Evolutionary conservation across 2,797 vertebrate genomes (phyloP).

Genomic region (Tangara arthus): DNA sequence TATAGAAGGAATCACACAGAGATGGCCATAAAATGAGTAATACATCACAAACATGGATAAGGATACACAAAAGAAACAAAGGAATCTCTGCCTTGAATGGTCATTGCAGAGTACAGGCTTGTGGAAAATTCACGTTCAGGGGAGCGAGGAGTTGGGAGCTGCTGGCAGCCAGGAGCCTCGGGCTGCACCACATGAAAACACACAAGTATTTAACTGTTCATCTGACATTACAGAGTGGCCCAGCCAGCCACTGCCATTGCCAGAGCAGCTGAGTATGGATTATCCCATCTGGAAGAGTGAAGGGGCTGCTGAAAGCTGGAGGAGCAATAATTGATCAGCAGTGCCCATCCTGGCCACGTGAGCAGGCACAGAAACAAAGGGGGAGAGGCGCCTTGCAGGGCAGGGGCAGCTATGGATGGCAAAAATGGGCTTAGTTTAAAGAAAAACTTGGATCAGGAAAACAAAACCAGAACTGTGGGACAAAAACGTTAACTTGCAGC

Average conservation of each 20-base stretch:
- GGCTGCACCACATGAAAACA: background rate
- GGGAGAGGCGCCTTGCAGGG: background rate
- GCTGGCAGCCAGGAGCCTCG: background rate
- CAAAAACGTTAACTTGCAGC: background rate
- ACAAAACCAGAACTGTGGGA: rapidly evolving
- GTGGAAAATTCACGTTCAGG: background rate
- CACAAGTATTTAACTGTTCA: background rate
- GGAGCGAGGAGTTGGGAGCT: background rate
- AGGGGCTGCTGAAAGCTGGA: background rate
- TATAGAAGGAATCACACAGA: background rate
- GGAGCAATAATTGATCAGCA: background rate
- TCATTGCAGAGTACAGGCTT: background rate
- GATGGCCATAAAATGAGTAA: background rate
- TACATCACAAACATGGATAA: background rate
- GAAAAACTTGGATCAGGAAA: background rate
- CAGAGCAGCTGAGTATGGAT: background rate
- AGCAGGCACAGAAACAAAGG: background rate
- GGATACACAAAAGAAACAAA: conserved; percentile 29
- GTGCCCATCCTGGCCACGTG: background rate
- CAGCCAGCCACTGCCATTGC: background rate
- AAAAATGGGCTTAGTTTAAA: background rate
- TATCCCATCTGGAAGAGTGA: background rate
- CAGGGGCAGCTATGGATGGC: background rate
- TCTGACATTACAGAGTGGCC: background rate
- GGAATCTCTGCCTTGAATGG: conserved; percentile 27